A percentile compares a stretch with the other conserved stretches of the same genome.
phyloP scores from a whole-genome alignment of 2,113 vertebrate species.

The Potamarius usumacintae region DNA sequence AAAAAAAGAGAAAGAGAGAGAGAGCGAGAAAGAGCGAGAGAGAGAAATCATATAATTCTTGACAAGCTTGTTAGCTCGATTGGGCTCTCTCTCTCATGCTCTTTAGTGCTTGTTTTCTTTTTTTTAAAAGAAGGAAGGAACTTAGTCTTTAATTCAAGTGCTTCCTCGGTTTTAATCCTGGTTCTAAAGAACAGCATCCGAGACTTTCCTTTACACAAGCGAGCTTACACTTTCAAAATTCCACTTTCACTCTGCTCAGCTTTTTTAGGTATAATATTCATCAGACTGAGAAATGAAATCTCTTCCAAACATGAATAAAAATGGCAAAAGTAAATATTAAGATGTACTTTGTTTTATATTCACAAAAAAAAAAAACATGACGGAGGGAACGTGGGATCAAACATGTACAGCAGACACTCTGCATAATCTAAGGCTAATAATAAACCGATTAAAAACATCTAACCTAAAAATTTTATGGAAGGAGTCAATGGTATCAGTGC shows the following conservation, averaged over 20 bases:
- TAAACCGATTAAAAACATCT: background rate
- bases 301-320: too few species aligned
- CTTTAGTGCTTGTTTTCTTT: background rate
- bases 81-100: background rate
- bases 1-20: slow-evolving; percentile 8
- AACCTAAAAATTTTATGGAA: background rate
- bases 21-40: too few species aligned
- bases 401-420: background rate
- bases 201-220: background rate
- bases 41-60: background rate
- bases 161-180: slow-evolving; percentile 25
- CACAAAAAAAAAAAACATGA: too few species aligned
- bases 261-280: background rate
- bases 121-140: slow-evolving; percentile 49
- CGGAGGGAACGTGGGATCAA: background rate
- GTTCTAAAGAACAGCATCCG: background rate
- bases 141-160: slow-evolving; percentile 29
- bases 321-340: background rate
- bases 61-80: slow-evolving; percentile 15
- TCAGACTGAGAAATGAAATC: background rate
- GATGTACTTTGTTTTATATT: too few species aligned
- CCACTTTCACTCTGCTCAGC: background rate
- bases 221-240: background rate
- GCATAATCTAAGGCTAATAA: background rate
- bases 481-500: background rate